Evolutionary conservation across 2,888 invertebrate genomes (phyloP), one percentile per base, ranked within the genome.

Genomic region (Eurytoma californica): DNA sequence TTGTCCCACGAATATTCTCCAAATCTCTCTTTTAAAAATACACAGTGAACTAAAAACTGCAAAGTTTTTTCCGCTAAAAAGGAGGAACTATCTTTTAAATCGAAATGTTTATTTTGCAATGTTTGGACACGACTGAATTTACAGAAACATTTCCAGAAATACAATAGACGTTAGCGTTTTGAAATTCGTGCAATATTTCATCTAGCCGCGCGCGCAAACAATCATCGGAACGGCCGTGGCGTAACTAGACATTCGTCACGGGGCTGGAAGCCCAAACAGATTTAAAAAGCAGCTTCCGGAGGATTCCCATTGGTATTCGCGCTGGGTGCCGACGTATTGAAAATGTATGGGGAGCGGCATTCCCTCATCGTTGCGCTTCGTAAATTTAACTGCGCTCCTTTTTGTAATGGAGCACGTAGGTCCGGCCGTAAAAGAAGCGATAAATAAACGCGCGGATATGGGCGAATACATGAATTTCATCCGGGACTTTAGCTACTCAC

Each of bases 391-490:
- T 57, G 74, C 77, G 73, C 66, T 74, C 76, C 72, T 72, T 39
- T 39, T 72, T 80, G 76, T 66, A 82, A 82, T 82, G 76, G 76
- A 78, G 68, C 82, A 66, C 70, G 78, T 63, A 70, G 57, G 77
- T 76, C 76, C 72, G 51, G 58, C 70, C 60, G 73, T 78, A 72
- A 82, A 82, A 77, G 76, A 68, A 77, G 75, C 80, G 72, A 82
- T 80, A 82, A 82, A 83, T 82, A 79, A 76, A 68, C 75, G 53
- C 18, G 57, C 18, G 60, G 13, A 55, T 55, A 81, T 81, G 72
- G 68, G 80, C 81, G 77, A 82, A 83, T 83, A 81, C 79, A 81
- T 81, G 80, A 82, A 83, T 82, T 80, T 81, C 58, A 72, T 78
- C 66, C 65, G 47, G 53, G 60, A 53, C 20, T 66, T 66, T 61